Base-by-base conservation (phyloP, 2,797 vertebrate genomes). In the Pangasius macronema region DNA sequence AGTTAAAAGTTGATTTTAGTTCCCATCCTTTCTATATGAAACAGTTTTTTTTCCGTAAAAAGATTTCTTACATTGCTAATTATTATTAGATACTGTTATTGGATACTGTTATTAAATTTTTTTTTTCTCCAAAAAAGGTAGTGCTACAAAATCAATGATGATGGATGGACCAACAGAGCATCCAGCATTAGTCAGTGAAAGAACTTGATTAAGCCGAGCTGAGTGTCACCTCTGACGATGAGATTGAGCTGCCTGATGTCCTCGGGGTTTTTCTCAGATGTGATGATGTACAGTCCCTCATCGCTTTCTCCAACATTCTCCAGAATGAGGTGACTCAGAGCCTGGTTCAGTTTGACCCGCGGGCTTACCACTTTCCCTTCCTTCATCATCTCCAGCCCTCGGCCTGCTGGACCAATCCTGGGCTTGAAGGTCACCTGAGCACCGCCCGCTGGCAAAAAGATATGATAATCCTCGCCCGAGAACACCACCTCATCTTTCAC, bases 211-310 rank as follows among this genome's bases (percentile, higher is more conserved):
- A 3, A 36, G 11, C 42, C 6, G 8, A 33, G 33, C 51, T 24
- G 36, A 22, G n/a, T 18, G 14, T 81, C 93, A 96, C 96, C 96
- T 96, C 95, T 93, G 83, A 96, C 94, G 30, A 89, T 91, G 7
- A 96, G 94, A 1, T 2, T 81, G n/a, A 93, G 90, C 68, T n/a
- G 83, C 18, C 51, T 91, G 87, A 91, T 7, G 0, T 94, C 81
- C 0, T 93, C 89, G 0, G 89, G 84, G 0, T 91, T 86, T 18
- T 94, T 82, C 0, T 51, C 90, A 61, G 94, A 91, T 85, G 91
- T 94, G 82, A 96, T 57, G 0, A 88, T 93, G 93, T 96, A 96
- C 70, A 92, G 6, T 33, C 96, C 96, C 91, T 96, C 95, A 3
- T 96, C 95, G 1, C 27, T 91, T 90, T 96, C 95, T 0, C 67